A percentile compares a stretch with the other conserved stretches of the same genome.
These are phyloP conservation scores for Calyptomena viridis DNA, from an alignment of 2,113 vertebrate species.

Conservation along the genomic window DNA sequence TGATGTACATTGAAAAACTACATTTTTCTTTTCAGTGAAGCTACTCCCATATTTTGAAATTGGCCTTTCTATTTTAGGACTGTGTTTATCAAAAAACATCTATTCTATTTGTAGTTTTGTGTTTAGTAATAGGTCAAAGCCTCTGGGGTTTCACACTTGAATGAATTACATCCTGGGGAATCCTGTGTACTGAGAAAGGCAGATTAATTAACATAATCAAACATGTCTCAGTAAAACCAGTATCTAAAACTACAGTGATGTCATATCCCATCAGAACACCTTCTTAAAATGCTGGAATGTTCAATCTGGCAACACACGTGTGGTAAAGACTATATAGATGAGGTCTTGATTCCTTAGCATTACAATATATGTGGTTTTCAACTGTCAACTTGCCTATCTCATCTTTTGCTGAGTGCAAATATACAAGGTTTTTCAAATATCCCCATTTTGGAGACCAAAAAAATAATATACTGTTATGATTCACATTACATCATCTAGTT, in stretches of 20 bases:
- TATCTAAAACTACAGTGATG: constrained; percentile 59
- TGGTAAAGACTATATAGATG: neutral
- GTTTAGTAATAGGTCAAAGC: constrained; percentile 63
- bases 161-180: constrained; percentile 51
- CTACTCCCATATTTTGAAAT: neutral
- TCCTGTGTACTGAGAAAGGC: constrained; percentile 17
- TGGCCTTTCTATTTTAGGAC: neutral
- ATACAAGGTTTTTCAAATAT: neutral
- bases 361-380: neutral
- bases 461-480: neutral
- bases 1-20: neutral
- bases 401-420: neutral
- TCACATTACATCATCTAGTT: neutral
- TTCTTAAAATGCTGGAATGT: neutral
- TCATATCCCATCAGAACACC: constrained; percentile 31
- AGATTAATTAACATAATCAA: constrained; percentile 63
- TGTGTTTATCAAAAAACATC: neutral
- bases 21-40: neutral
- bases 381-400: neutral
- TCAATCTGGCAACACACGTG: neutral
- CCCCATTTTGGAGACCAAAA: neutral
- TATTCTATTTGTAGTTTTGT: constrained; percentile 10
- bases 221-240: constrained; percentile 38
- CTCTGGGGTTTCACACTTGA: constrained; percentile 62
- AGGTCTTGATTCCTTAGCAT: neutral